Percentiles rank a stretch among this genome's conserved stretches.
These are phyloP conservation scores for Tolypeutes matacus DNA, from an alignment of 2,797 vertebrate genomes.

Conservation along the genomic window DNA sequence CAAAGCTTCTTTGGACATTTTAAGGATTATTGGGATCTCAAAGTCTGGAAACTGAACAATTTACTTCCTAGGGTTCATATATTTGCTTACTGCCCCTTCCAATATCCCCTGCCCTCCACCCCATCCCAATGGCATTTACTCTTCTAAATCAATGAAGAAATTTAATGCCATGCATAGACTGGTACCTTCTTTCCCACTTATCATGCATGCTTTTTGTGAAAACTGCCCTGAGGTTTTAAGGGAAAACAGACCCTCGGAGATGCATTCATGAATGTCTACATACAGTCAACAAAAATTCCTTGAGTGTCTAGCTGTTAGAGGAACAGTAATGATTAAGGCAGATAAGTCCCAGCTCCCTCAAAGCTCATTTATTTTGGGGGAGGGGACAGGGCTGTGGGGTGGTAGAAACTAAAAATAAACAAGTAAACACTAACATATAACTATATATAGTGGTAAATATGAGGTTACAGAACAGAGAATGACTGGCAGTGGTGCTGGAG, in stretches of 20 bases:
- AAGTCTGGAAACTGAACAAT: slow-evolving; percentile 27
- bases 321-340: background rate
- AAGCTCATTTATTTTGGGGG: background rate
- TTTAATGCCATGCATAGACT: slow-evolving; percentile 34
- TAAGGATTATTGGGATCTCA: slow-evolving; percentile 8
- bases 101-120: background rate
- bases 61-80: background rate
- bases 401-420: background rate
- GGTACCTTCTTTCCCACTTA: background rate
- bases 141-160: slow-evolving; percentile 44
- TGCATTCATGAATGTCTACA: background rate
- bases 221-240: background rate
- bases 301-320: background rate
- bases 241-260: slow-evolving; percentile 18
- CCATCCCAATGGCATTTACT: background rate
- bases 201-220: slow-evolving; percentile 32
- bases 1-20: background rate
- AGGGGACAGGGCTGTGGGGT: background rate
- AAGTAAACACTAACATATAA: background rate
- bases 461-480: background rate
- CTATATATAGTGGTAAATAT: background rate
- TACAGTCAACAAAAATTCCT: background rate
- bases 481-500: background rate
- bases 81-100: background rate
- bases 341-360: background rate